These are phyloP conservation scores for Engystomops pustulosus DNA, from an alignment of 2,113 vertebrate genomes.

Conservation along the genomic window DNA sequence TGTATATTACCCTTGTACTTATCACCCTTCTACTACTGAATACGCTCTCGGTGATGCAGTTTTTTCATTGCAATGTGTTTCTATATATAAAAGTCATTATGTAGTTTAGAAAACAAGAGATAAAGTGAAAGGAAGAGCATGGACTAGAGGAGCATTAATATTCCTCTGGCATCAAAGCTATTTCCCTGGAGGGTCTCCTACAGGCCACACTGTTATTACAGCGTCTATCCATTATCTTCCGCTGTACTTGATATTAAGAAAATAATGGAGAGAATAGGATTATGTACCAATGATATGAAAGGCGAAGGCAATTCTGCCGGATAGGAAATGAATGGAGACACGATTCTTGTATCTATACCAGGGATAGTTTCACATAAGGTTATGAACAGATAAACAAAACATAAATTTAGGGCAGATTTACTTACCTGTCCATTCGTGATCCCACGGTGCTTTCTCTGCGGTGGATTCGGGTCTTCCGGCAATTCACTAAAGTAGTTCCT, in stretches of 20 bases:
- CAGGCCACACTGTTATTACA: slow-evolving; percentile 87
- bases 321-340: slow-evolving; percentile 83
- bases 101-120: slow-evolving; percentile 88
- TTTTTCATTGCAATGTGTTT: slow-evolving; percentile 80
- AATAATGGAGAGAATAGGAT: slow-evolving; percentile 91
- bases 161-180: slow-evolving; percentile 86
- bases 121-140: slow-evolving; percentile 81
- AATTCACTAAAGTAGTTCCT: no score
- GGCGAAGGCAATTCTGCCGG: slow-evolving; percentile 82
- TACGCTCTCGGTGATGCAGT: slow-evolving; percentile 54
- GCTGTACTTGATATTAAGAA: slow-evolving; percentile 93
- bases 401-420: slow-evolving; percentile 76
- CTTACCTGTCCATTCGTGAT: no score
- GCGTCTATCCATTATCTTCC: slow-evolving; percentile 89
- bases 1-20: neutral
- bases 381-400: slow-evolving; percentile 78
- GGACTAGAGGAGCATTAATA: slow-evolving; percentile 84
- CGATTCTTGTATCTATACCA: slow-evolving; percentile 77
- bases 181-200: slow-evolving; percentile 87
- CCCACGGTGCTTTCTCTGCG: no score
- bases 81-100: slow-evolving; percentile 90
- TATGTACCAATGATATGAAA: slow-evolving; percentile 86
- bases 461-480: no score
- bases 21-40: neutral
- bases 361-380: slow-evolving; percentile 73